Conservation (phyloP, 1,140 invertebrate genomes). For the Apocrypta bakeri region DNA sequence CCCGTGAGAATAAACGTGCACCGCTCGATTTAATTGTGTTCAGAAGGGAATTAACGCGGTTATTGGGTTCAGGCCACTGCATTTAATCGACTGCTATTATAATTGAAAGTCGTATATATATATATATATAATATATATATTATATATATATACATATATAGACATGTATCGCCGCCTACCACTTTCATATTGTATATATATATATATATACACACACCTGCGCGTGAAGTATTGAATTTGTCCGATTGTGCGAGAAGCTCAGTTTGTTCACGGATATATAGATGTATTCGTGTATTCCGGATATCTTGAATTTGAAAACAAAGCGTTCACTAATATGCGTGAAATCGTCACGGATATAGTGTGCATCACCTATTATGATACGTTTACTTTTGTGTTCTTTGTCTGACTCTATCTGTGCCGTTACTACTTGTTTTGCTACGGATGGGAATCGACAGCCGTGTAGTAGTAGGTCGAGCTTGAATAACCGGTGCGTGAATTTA, state of each 20-base stretch:
- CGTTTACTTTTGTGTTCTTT: no score
- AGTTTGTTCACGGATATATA: background rate
- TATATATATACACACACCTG: background rate
- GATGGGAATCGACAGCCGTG: no score
- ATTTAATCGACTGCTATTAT: conserved; percentile 29
- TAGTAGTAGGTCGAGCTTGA: background rate
- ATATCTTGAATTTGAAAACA: background rate
- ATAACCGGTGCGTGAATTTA: background rate
- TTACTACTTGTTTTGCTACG: background rate
- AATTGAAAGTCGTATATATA: background rate
- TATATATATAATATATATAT: background rate
- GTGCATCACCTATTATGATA: no score
- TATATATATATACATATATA: background rate
- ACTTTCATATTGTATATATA: background rate
- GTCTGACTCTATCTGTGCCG: background rate
- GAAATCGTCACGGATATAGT: no score
- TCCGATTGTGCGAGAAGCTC: background rate
- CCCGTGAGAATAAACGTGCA: no score
- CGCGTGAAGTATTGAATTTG: background rate
- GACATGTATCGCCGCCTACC: no score
- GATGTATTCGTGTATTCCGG: background rate
- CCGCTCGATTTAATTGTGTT: conserved; percentile 28
- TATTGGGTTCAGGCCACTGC: background rate
- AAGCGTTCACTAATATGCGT: background rate
- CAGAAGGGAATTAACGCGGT: conserved; percentile 10